Evolutionary conservation across 2,888 invertebrate species (phyloP).

Genomic region (Philereme vetulata): DNA sequence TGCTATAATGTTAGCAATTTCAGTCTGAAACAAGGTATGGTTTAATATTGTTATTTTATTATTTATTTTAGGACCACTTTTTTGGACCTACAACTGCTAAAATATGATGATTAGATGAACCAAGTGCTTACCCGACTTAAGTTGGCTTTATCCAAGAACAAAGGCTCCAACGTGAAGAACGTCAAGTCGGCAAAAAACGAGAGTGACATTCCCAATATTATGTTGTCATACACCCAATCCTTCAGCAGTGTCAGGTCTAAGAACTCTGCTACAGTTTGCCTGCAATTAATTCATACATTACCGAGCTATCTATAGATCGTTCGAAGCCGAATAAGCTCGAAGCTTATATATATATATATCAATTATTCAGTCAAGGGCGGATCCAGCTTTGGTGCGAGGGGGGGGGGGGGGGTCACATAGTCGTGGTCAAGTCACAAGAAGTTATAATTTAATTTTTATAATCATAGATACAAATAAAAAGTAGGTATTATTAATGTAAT

Average conservation of each 20-base stretch:
- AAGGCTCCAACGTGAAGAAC: constrained; percentile 87
- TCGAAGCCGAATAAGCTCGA: too few relatives aligned
- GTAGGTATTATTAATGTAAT: too few relatives aligned
- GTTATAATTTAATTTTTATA: too few relatives aligned
- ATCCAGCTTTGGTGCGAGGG: too few relatives aligned
- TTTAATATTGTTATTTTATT: neutral
- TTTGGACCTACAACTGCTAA: neutral
- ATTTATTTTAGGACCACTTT: neutral
- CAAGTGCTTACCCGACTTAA: constrained; percentile 68
- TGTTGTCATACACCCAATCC: constrained; percentile 86
- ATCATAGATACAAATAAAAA: too few relatives aligned
- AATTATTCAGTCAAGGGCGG: too few relatives aligned
- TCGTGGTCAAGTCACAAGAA: too few relatives aligned
- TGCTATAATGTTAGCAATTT: constrained; percentile 85
- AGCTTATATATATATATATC: too few relatives aligned
- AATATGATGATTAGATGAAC: neutral
- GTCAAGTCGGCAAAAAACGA: constrained; percentile 88
- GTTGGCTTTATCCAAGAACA: constrained; percentile 83
- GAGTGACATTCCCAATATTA: constrained; percentile 87
- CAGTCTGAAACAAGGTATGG: constrained; percentile 52
- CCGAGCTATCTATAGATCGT: too few relatives aligned
- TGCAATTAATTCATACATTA: constrained; percentile 37
- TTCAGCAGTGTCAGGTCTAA: constrained; percentile 86
- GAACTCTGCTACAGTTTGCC: constrained; percentile 84
- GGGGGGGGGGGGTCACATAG: too few relatives aligned